Conservation (phyloP, 2,797 vertebrate genomes). For the Cyclura pinguis region DNA sequence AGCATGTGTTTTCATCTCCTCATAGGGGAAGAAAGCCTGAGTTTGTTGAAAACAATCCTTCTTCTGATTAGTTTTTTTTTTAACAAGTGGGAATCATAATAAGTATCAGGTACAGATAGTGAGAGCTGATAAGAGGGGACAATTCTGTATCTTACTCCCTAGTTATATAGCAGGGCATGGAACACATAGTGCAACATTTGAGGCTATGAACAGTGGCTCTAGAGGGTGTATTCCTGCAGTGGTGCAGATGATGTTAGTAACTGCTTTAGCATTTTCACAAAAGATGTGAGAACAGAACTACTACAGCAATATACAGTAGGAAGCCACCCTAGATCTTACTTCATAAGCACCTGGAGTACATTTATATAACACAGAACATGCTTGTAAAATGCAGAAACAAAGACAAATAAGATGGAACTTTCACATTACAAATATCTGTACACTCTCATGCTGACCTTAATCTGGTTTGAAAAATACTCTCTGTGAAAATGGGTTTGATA, state of each 20-base stretch:
- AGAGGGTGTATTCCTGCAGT: not conserved
- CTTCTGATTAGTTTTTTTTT: constrained; percentile 6
- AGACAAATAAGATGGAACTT: not conserved
- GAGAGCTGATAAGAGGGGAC: not conserved
- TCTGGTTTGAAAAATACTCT: constrained; percentile 10
- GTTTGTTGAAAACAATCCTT: not conserved
- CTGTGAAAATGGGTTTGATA: constrained; percentile 15
- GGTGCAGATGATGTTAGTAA: not conserved
- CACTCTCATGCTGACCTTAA: not conserved
- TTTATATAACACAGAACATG: not conserved
- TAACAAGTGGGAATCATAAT: constrained; percentile 9
- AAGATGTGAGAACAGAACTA: constrained; percentile 35
- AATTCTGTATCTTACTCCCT: not conserved
- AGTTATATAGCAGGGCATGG: not conserved
- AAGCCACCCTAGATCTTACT: not conserved
- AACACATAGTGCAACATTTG: not conserved
- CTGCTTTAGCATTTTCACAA: not conserved
- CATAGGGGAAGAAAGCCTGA: not conserved
- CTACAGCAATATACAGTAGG: not conserved
- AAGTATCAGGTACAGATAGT: not conserved
- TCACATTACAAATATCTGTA: not conserved
- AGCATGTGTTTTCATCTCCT: not conserved
- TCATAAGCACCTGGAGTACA: not conserved
- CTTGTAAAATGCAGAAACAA: constrained; percentile 8
- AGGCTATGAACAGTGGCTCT: not conserved